phyloP scores from a whole-genome alignment of 2,113 vertebrate species.

The Laticauda colubrina region DNA sequence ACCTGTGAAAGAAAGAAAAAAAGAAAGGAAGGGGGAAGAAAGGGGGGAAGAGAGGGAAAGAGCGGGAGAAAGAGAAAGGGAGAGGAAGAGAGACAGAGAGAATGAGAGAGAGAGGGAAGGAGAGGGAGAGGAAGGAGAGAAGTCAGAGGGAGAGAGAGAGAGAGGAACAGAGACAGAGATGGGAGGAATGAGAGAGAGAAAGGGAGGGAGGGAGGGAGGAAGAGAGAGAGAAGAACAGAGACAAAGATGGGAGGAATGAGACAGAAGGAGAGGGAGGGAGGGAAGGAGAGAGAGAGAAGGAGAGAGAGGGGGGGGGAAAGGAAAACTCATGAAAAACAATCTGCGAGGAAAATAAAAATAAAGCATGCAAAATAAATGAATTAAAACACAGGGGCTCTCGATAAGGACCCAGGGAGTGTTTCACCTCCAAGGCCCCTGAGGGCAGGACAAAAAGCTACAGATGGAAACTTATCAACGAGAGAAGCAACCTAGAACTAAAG shows the following conservation, averaged over 20 bases:
- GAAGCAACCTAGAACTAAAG: too few relatives aligned
- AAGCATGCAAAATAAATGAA: not conserved
- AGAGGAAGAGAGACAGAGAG: not conserved
- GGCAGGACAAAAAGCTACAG: not conserved
- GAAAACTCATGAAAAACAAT: not conserved
- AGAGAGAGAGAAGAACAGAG: not conserved
- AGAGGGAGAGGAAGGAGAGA: not conserved
- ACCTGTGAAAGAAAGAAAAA: conserved; percentile 70
- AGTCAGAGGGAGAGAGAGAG: not conserved
- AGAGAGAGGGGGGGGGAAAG: not conserved
- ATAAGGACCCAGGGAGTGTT: not conserved
- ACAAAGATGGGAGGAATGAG: not conserved
- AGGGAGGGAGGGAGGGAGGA: not conserved
- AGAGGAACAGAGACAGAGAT: not conserved
- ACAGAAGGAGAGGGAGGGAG: too few relatives aligned
- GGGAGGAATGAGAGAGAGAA: too few relatives aligned
- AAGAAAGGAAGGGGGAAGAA: not conserved
- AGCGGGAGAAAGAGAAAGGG: not conserved
- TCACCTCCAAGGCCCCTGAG: not conserved
- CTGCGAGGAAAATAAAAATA: not conserved
- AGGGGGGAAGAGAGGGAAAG: too few relatives aligned
- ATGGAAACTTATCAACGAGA: too few relatives aligned
- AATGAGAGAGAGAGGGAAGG: too few relatives aligned
- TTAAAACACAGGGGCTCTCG: not conserved
- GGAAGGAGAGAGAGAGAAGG: too few relatives aligned